A percentile compares a stretch with the other conserved stretches of the same genome.
Conservation (phyloP, 2,888 invertebrate species). For the Cerastis leucographa region DNA sequence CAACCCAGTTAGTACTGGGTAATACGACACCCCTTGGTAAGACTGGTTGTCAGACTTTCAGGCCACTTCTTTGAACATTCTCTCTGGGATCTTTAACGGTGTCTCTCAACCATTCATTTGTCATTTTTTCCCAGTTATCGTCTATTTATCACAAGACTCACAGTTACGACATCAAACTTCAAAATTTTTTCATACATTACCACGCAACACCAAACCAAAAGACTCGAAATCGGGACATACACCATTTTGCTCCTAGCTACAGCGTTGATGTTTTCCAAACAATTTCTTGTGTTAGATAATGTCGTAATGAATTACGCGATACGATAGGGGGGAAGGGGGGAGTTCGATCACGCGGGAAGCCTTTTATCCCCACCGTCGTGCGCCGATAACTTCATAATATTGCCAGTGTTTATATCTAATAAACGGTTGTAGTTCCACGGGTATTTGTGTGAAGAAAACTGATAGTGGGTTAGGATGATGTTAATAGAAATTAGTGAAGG, state of each 20-base stretch:
- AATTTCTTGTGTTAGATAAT: conserved; percentile 78
- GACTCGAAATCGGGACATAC: conserved; percentile 15
- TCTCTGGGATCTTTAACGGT: not conserved
- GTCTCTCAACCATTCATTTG: not conserved
- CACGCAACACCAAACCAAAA: not conserved
- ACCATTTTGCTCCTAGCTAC: conserved; percentile 11
- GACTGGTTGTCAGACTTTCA: too few species aligned
- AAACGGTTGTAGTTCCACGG: conserved; percentile 55
- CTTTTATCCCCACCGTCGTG: conserved; percentile 55
- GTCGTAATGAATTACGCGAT: conserved; percentile 79
- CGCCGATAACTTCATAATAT: conserved; percentile 62
- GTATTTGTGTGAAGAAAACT: conserved; percentile 44
- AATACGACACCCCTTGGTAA: too few species aligned
- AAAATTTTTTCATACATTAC: not conserved
- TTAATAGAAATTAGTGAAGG: conserved; percentile 11
- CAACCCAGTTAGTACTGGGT: too few species aligned
- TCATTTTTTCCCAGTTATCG: not conserved
- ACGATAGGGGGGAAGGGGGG: conserved; percentile 60
- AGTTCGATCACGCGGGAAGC: conserved; percentile 64
- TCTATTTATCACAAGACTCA: not conserved
- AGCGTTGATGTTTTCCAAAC: conserved; percentile 74
- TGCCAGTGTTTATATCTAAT: conserved; percentile 59
- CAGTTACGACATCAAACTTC: not conserved
- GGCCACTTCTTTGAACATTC: not conserved
- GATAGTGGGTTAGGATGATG: conserved; percentile 38